Base-by-base conservation (phyloP, 2,888 invertebrate species). In the Ceramica pisi region DNA sequence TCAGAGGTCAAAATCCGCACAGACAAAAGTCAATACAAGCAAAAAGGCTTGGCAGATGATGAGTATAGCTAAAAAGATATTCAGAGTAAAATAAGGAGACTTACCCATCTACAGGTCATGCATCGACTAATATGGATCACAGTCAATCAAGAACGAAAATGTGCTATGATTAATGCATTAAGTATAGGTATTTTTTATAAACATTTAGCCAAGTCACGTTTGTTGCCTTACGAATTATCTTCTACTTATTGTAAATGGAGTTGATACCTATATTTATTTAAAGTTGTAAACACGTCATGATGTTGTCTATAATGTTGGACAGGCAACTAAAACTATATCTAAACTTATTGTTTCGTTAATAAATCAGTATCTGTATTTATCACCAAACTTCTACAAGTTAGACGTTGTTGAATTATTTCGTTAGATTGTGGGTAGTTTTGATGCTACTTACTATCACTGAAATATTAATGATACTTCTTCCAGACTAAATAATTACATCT, bases 301-400 rank as follows among this genome's bases (percentile, higher is more conserved):
- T 1, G 19, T 35, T 26, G 9, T 14, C 8, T 44, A 21, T 12
- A 23, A 21, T 12, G 46, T 64, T 16, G 16, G 35, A 68, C 50
- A 26, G 68, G 14, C 44, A 0, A 31, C 12, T 38, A 26, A 56
- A 56, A 75, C 55, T 41, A 19, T 46, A 41, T 21, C 26, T 23
- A 41, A 41, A 55, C 67, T 50, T 66, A 21, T 63, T 12, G 53
- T 71, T 74, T 38, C 21, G 14, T 41, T 23, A 23, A 26, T 72
- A 66, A 76, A 67, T 75, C 48, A 67, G n/a, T n/a, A 44, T 56
- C 19, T 50, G 76, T 67, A 72, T 72, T 71, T 67, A 75, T 75
- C 48, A 66, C 41, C 55, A 2, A 56, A 66, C 55, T 75, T 48
- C 23, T 7, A 31, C 21, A 50, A 72, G 48, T 66, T 50, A n/a